Base-by-base conservation (phyloP, 1,140 invertebrate species). In the Lasaia peninsularis region DNA sequence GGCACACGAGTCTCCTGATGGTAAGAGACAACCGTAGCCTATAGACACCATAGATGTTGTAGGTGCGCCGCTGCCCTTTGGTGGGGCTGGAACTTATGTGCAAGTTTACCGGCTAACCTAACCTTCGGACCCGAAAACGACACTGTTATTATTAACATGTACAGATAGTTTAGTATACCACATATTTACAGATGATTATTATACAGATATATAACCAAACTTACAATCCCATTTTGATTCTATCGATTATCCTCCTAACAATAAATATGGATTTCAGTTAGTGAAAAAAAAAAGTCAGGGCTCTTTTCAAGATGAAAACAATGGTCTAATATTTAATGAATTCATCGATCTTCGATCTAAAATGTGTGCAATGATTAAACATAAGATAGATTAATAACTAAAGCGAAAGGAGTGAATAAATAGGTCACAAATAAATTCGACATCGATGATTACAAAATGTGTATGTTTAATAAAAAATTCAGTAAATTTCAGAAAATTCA, bases 121-220 rank as follows among this genome's bases (percentile, higher is more conserved):
- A n/a, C n/a, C n/a, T n/a, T n/a, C n/a, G n/a, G n/a, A n/a, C n/a
- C n/a, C n/a, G n/a, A n/a, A n/a, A n/a, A n/a, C n/a, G n/a, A n/a
- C n/a, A n/a, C n/a, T n/a, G n/a, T 52, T 63, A 32, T 28, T 62
- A 1, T 63, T 65, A 32, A 69, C 67, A 0, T 88, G 90, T 65
- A 24, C 21, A 24, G 21, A 24, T 24, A 24, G 2, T 24, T 24
- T 24, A 5, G 21, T 24, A 5, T 24, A 24, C 21, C 21, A 24
- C 21, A 24, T 24, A 24, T 24, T 24, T 24, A 24, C 21, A 24
- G 21, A 24, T 5, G 21, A 24, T 24, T 24, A 24, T 24, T 24
- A 2, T 24, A 5, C 21, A 1, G 24, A 1, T 24, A 24, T 24
- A 5, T 5, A 24, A 24, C 24, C 24, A 24, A 24, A 40, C 16